phyloP scores from a whole-genome alignment of 2,888 invertebrate genomes.

The Xestia ashworthii region DNA sequence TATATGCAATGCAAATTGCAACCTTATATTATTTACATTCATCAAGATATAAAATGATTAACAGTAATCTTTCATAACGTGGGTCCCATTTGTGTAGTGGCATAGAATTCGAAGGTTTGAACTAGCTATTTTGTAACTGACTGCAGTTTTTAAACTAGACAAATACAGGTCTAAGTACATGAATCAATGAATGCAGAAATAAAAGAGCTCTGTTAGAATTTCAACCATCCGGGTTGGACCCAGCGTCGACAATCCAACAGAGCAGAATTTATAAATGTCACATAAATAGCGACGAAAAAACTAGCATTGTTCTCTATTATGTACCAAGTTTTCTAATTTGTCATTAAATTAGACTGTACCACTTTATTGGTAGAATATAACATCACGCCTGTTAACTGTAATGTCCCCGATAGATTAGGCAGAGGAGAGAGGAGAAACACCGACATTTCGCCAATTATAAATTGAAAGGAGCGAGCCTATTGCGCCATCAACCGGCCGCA shows the following conservation, averaged over 20 bases:
- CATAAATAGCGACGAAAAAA: background rate
- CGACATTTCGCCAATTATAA: too few species aligned
- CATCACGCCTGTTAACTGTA: too few species aligned
- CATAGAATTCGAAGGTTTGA: background rate
- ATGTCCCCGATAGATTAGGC: too few species aligned
- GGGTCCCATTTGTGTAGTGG: constrained; percentile 22
- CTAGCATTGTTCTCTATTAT: background rate
- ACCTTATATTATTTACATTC: constrained; percentile 78
- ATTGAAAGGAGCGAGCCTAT: too few species aligned
- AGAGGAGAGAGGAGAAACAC: too few species aligned
- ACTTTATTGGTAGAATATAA: background rate
- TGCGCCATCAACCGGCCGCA: too few species aligned
- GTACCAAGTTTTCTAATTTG: background rate
- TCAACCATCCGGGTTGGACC: background rate
- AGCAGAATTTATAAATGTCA: background rate
- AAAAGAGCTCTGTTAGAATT: background rate
- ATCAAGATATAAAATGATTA: constrained; percentile 73
- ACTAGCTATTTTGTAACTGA: background rate
- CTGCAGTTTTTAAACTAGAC: background rate
- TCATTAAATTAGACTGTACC: background rate
- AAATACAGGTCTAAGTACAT: background rate
- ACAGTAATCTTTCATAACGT: constrained; percentile 66
- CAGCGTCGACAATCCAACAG: background rate
- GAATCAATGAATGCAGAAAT: background rate
- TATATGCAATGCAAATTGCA: constrained; percentile 77